Conservation (phyloP, 2,888 invertebrate species). For the Trachelus iudaicus region DNA sequence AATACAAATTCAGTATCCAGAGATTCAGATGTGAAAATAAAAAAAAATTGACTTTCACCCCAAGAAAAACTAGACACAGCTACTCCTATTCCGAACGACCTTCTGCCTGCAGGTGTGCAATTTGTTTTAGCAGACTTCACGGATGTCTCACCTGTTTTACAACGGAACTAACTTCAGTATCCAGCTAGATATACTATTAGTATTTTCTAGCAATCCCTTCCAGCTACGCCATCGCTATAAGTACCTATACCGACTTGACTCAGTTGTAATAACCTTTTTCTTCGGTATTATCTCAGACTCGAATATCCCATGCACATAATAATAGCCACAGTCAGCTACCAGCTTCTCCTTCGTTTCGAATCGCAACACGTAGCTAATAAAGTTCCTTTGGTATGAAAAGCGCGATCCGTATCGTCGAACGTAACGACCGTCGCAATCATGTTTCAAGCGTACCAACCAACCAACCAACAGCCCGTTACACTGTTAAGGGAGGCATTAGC, state of each 20-base stretch:
- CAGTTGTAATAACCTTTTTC: background rate
- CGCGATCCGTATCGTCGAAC: slow-evolving; percentile 2
- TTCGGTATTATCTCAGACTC: background rate
- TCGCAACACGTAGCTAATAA: slow-evolving; percentile 4
- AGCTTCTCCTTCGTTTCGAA: background rate
- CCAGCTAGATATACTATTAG: background rate
- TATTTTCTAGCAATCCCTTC: background rate
- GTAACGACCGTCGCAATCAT: slow-evolving; percentile 1
- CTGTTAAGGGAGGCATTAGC: slow-evolving; percentile 1
- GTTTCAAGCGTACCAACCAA: background rate
- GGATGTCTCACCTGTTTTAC: background rate
- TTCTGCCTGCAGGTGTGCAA: background rate
- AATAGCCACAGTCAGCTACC: background rate
- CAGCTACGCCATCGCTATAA: background rate
- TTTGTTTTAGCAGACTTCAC: background rate
- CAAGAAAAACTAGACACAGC: background rate
- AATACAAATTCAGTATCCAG: background rate
- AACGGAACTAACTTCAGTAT: background rate
- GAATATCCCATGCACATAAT: background rate
- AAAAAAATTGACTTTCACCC: background rate
- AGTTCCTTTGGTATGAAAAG: background rate
- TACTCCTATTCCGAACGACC: background rate
- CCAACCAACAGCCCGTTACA: background rate
- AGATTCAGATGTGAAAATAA: background rate
- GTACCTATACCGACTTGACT: background rate